Evolutionary conservation across 2,888 invertebrate species (phyloP).

Genomic region (Metallyticus violacea): DNA sequence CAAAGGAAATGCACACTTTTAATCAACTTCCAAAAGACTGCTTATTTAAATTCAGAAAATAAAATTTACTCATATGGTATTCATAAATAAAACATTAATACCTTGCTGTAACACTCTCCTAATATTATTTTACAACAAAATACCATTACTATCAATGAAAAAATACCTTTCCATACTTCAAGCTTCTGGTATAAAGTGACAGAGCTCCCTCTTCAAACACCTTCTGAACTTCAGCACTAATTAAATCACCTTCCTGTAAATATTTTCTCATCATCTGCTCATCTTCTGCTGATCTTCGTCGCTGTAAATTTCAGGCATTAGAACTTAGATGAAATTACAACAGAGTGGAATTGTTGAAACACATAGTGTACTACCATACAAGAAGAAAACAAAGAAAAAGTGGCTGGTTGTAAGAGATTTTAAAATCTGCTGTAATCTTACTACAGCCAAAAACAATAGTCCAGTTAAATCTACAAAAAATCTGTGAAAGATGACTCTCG

Average conservation of each 20-base stretch:
- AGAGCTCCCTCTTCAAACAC: constrained; percentile 88
- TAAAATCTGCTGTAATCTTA: too few species aligned
- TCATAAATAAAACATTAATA: background rate
- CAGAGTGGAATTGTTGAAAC: too few species aligned
- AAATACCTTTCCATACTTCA: constrained; percentile 91
- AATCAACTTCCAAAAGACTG: background rate
- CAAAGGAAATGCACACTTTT: background rate
- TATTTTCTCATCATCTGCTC: constrained; percentile 97
- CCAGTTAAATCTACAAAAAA: too few species aligned
- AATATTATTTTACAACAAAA: background rate
- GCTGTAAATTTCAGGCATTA: constrained; percentile 49
- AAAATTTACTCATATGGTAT: too few species aligned
- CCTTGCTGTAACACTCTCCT: too few species aligned
- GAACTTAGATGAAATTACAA: too few species aligned
- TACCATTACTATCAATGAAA: background rate
- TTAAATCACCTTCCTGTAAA: constrained; percentile 90
- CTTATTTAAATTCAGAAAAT: too few species aligned
- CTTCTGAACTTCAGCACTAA: constrained; percentile 96
- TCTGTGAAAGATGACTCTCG: too few species aligned
- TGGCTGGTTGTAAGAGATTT: too few species aligned
- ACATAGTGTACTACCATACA: too few species aligned
- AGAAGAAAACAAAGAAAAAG: too few species aligned
- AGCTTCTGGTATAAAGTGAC: constrained; percentile 90
- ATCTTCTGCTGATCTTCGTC: constrained; percentile 90
- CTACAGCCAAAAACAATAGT: too few species aligned